Evolutionary conservation across 2,888 invertebrate genomes (phyloP).

Genomic region (Ditylenchus weischeri): DNA sequence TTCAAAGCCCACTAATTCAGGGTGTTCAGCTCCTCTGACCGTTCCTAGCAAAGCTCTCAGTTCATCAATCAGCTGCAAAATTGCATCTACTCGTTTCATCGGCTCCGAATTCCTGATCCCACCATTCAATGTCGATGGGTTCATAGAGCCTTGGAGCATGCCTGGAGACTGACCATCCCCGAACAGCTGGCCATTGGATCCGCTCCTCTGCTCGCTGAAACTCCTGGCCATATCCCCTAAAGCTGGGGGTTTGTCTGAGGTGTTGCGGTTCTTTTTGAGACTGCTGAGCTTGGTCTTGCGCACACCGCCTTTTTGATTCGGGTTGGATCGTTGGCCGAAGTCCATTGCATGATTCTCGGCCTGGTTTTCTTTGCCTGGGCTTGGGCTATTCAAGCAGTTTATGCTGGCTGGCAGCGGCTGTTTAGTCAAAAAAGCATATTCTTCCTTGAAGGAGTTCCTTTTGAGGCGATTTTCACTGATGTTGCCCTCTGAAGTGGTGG

Average conservation of each 20-base stretch:
- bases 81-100: constrained; percentile 20
- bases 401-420: background rate
- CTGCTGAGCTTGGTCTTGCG: constrained; percentile 13
- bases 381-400: background rate
- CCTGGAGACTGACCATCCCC: background rate
- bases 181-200: background rate
- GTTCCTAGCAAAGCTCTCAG: constrained; percentile 35
- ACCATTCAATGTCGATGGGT: background rate
- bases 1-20: constrained; percentile 45
- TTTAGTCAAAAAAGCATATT: background rate
- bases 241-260: constrained; percentile 4
- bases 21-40: constrained; percentile 37
- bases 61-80: constrained; percentile 42
- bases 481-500: background rate
- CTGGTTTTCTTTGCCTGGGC: background rate
- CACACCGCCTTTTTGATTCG: constrained; percentile 2
- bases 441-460: constrained; percentile 1
- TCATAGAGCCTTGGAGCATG: background rate
- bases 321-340: background rate
- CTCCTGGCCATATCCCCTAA: background rate
- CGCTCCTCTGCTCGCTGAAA: background rate
- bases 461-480: background rate
- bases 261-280: constrained; percentile 14
- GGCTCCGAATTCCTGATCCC: constrained; percentile 2
- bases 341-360: background rate